Evolutionary conservation across 2,888 invertebrate genomes (phyloP), one percentile per base, ranked within the genome.

Genomic region (Omphaloscelis lunosa): DNA sequence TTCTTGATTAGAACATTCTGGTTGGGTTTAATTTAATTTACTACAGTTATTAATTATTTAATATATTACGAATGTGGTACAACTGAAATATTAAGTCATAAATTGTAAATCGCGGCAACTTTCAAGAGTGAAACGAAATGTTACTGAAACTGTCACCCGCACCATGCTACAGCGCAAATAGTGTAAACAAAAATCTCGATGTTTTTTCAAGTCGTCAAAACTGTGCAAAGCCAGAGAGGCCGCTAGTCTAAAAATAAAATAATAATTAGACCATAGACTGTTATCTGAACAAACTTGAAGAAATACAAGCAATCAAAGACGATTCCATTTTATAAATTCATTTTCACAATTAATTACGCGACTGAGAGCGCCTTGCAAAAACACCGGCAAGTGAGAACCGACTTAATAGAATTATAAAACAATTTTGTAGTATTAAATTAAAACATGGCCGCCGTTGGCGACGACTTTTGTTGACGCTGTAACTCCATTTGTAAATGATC

Each of bases 341-440:
- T 83, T 87, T 75, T 72, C 68, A 76, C 51, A 65, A 77, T 80
- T 79, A 84, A 84, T 87, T 69, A 85, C 74, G 82, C 39, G 68
- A 80, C 72, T 76, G 75, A 73, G 72, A 72, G 59, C 58, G 48
- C 63, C n/a, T 45, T 71, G n/a, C 29, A 72, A 83, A 75, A 83
- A 85, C 83, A 84, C 80, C 61, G 80, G 72, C 65, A 77, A 84
- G 77, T 67, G 77, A 81, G 80, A 86, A 80, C 79, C 74, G 77
- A 48, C 78, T 75, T 89, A 91, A 92, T 82, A 85, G 80, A 90
- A 90, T 92, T 91, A 90, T 82, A 88, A 91, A 89, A 87, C 88
- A 91, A 90, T 92, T 80, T 90, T 88, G 83, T 83, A 76, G 76
- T 89, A 90, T 92, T 88, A 90, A 92, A 92, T 92, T 86, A 91